Base-by-base conservation (phyloP, 2,888 invertebrate genomes). In the Ctenicera cuprea region DNA sequence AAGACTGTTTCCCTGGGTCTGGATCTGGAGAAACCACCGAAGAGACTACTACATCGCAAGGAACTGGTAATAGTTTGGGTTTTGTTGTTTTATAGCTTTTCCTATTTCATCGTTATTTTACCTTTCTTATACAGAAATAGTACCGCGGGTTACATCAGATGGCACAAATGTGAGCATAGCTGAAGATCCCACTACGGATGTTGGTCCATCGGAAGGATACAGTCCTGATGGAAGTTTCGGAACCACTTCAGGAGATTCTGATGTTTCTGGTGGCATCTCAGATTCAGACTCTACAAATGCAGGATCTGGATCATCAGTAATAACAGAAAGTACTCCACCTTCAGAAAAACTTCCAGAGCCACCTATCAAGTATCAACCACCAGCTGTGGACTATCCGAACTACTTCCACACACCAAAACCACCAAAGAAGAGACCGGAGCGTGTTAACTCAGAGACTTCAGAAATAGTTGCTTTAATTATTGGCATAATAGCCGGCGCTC, bases 401-500 rank as follows among this genome's bases (percentile, higher is more conserved):
- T 85, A 85, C 79, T 83, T 85, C 3, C 85, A 86, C 62, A 84
- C 86, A 12, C 82, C 85, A n/a, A 84, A 86, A 26, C 83, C 86
- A 2, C 85, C 87, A 16, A 86, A 83, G 65, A 82, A 83, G 54
- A 80, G 83, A 57, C 82, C 87, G 73, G 89, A 90, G 74, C 86
- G 91, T 76, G 91, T 91, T 78, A 91, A 89, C 73, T 92, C 93
- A 11, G 92, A 93, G 81, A 92, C 92, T 65, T 92, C 93, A 38
- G 93, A 93, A 82, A 92, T 92, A 82, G 92, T 92, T 0, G 94
- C 94, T 4, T 89, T 96, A 82, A 93, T 96, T 71, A 94, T 96
- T 71, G 94, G 95, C 78, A 96, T 98, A 79, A 96, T 97, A 73
- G 97, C 97, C 2, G 96, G 96, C 54, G 95, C 96, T 43, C 89